Base-by-base conservation (phyloP, 2,113 vertebrate genomes). In the Vulpes lagopus region DNA sequence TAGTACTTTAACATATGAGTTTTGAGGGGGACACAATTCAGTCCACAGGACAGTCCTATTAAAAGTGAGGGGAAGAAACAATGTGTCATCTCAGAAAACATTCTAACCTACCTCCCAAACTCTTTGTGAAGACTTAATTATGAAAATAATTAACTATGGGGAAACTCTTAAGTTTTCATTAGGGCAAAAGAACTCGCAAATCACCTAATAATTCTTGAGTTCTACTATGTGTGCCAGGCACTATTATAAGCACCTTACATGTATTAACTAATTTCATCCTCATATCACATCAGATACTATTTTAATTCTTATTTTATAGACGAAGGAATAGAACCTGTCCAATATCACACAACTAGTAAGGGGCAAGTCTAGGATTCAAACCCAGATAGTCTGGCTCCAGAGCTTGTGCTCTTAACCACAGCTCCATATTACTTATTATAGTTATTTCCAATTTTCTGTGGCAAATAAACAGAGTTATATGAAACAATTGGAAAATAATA, bases 281-380 rank as follows among this genome's bases (percentile, higher is more conserved):
- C 71, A 81, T 19, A 81, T 43, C 43, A 43, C 7, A 43, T 43
- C 43, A 43, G 43, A 32, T 67, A 55, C 2, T 62, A 53, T 64
- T 94, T 87, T 65, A 91, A 53, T 74, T 94, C 53, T 20, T 8
- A 74, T 65, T 95, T 94, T 94, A 35, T 91, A 83, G n/a, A 71
- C 91, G 43, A 82, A 93, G 23, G 71, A 79, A 55, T 51, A 16
- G 53, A 94, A 87, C 35, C 32, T 89, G 49, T 38, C 23, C 11
- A 59, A 65, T 65, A 89, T 67, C 57, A 73, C 30, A 65, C 30
- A 80, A 12, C 43, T 64, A 22, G 62, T 73, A 76, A 91, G 5
- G 43, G 49, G 49, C 51, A 69, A 86, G n/a, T 62, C 57, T 74
- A 30, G 9, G 8, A 81, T 64, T 86, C 38, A 81, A 62, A 93